Evolutionary conservation across 2,113 vertebrate species (phyloP).

Genomic region (Coturnix japonica): DNA sequence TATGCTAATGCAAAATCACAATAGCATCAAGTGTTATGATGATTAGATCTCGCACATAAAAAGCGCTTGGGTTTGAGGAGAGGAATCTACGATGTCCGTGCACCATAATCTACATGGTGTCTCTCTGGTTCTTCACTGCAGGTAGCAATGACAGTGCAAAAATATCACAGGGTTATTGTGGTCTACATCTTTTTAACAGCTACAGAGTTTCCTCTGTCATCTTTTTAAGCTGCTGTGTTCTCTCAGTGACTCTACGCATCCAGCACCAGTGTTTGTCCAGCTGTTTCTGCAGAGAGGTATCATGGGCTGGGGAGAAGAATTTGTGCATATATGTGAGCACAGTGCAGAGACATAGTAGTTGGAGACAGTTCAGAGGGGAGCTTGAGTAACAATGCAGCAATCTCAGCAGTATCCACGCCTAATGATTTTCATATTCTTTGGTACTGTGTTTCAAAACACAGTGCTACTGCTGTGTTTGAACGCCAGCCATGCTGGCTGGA

Average conservation of each 20-base stretch:
- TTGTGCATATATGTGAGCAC: neutral
- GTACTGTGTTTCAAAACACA: neutral
- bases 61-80: neutral
- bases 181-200: neutral
- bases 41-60: neutral
- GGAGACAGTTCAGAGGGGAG: neutral
- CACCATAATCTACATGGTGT: neutral
- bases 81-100: neutral
- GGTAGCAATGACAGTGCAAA: neutral
- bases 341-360: rapidly evolving
- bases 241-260: neutral
- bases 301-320: neutral
- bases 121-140: neutral
- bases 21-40: neutral
- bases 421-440: neutral
- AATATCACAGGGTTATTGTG: neutral
- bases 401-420: neutral
- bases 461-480: neutral
- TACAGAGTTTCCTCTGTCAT: neutral
- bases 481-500: neutral
- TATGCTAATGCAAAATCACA: neutral
- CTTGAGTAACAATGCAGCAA: neutral
- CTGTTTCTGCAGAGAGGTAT: neutral
- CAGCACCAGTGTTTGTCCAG: neutral
- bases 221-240: neutral